Base-by-base conservation (phyloP, 2,888 invertebrate species). In the Gonocerus acuteangulatus region DNA sequence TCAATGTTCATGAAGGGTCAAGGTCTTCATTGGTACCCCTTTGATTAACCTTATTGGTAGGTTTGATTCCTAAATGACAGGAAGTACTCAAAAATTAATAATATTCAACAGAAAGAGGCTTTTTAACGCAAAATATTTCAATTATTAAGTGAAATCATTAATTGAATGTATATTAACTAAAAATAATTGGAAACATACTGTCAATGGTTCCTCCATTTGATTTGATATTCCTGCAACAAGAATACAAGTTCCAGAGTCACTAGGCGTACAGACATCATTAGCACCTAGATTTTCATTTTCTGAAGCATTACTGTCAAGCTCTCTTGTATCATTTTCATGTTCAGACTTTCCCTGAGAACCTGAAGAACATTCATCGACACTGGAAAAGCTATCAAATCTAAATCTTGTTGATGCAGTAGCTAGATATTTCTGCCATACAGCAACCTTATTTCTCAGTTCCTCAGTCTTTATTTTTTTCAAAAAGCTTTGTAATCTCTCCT, bases 391-490 rank as follows among this genome's bases (percentile, higher is more conserved):
- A 16, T 64, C 62, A 47, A 62, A 61, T 42, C 61, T 60, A 51
- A 65, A 58, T 42, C 58, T 62, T 15, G 62, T 49, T 18, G 65
- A 62, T 13, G 65, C 65, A 48, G 49, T 57, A 27, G 62, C 60
- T 11, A 65, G 36, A 15, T 62, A 57, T 21, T 52, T 62, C 52
- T 62, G 62, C 62, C 62, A 62, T 32, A 56, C 58, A 23, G 57
- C 57, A 19, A 65, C 65, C 19, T 60, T 48, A 49, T 49, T 61
- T 9, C 58, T 16, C 32, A 65, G 27, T 47, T 62, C 56, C 27
- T 62, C 62, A 16, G 56, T 47, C 42, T 62, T 65, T 52, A 65
- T 60, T 34, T 60, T 60, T 39, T 57, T 62, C 15, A 62, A 34
- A 27, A 65, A 56, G 19, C 62, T 49, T 54, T 62, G 65, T 4